These are phyloP conservation scores for Zaprionus taronus DNA, from an alignment of 1,140 invertebrate genomes.

Conservation along the genomic window DNA sequence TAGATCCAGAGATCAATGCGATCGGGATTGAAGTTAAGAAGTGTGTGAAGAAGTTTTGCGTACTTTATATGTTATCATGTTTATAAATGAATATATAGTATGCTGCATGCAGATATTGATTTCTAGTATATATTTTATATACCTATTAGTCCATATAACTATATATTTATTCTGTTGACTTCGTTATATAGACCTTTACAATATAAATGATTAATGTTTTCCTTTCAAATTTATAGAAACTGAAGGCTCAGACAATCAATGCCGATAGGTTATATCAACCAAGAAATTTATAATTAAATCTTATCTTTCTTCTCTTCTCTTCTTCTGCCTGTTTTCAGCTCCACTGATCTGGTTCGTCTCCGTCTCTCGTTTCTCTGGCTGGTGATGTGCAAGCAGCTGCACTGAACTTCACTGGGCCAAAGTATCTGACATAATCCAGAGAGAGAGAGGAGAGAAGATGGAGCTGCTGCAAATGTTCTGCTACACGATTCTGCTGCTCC, in stretches of 20 bases:
- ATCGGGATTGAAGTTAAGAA: background rate
- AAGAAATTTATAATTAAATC: too few relatives aligned
- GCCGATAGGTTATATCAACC: background rate
- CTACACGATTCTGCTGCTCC: conserved; percentile 73
- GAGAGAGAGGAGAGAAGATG: conserved; percentile 62
- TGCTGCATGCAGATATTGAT: too few relatives aligned
- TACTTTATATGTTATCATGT: too few relatives aligned
- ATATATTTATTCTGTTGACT: too few relatives aligned
- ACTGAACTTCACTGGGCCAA: background rate
- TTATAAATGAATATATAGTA: too few relatives aligned
- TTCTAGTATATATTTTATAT: too few relatives aligned
- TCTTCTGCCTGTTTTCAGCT: background rate
- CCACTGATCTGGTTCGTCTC: background rate
- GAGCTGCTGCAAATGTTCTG: conserved; percentile 72
- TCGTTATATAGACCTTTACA: too few relatives aligned
- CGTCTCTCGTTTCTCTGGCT: background rate
- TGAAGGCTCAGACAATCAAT: too few relatives aligned
- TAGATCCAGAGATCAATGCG: background rate
- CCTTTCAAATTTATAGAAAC: too few relatives aligned
- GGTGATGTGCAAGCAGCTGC: conserved; percentile 2
- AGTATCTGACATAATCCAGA: conserved; percentile 9
- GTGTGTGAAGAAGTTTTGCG: background rate
- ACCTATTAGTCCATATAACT: too few relatives aligned
- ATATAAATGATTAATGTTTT: too few relatives aligned
- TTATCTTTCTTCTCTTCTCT: too few relatives aligned